Conservation (phyloP, 2,888 invertebrate genomes). For the Vandiemenella viatica region DNA sequence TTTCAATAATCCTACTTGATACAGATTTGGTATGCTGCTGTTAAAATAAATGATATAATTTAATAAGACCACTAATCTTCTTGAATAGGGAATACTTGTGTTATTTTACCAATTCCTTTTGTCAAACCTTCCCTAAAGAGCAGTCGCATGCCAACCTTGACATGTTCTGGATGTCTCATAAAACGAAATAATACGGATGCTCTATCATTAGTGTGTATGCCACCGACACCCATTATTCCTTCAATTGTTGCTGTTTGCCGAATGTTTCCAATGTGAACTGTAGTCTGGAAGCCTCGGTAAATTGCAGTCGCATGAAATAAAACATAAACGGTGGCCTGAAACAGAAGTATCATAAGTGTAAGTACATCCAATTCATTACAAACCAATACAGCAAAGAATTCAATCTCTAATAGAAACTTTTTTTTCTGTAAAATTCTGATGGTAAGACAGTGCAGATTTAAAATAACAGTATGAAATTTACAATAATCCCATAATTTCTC, state of each 20-base stretch:
- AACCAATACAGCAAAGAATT: background rate
- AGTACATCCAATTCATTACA: background rate
- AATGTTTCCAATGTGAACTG: constrained; percentile 90
- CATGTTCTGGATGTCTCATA: constrained; percentile 76
- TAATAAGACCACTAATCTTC: background rate
- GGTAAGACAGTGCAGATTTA: too few relatives aligned
- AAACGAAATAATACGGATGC: constrained; percentile 82
- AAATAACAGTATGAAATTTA: too few relatives aligned
- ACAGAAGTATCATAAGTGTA: background rate
- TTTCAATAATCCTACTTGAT: too few relatives aligned
- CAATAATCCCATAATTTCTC: too few relatives aligned
- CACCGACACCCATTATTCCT: constrained; percentile 45
- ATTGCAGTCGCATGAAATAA: constrained; percentile 78
- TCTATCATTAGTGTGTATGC: constrained; percentile 65
- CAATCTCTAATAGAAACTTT: background rate
- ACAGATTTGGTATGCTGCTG: too few relatives aligned
- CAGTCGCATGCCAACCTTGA: constrained; percentile 60
- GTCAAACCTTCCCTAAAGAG: constrained; percentile 71
- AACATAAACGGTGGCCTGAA: constrained; percentile 74
- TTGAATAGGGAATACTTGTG: constrained; percentile 47
- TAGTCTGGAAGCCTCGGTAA: constrained; percentile 73
- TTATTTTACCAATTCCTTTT: constrained; percentile 74
- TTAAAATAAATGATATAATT: too few relatives aligned
- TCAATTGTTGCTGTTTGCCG: constrained; percentile 66
- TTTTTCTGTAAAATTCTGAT: too few relatives aligned